Percentiles rank a stretch among this genome's conserved stretches.
phyloP scores from a whole-genome alignment of 2,113 vertebrate species.

The Xyliphius kryptos region DNA sequence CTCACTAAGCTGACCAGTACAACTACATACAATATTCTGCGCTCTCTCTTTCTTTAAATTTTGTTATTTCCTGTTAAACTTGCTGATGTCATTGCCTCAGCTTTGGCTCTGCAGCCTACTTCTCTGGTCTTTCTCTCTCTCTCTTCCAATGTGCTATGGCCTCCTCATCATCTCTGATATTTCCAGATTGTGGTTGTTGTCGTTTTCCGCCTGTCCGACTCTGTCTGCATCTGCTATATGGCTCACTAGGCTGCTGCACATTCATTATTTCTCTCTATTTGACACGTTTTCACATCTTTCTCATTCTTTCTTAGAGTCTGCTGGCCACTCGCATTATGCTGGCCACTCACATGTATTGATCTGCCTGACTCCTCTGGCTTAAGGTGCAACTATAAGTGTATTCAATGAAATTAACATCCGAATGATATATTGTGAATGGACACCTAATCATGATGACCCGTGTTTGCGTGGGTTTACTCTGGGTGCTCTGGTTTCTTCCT shows the following conservation, averaged over 20 bases:
- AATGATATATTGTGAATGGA: too few relatives aligned
- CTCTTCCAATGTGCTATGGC: background rate
- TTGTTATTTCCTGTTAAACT: constrained; percentile 16
- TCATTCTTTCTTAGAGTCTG: too few relatives aligned
- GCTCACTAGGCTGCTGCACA: constrained; percentile 1
- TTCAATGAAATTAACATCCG: too few relatives aligned
- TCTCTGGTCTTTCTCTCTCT: background rate
- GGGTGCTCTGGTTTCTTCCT: too few relatives aligned
- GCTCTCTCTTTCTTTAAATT: constrained; percentile 7
- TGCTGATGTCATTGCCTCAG: constrained; percentile 7
- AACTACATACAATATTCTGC: constrained; percentile 10
- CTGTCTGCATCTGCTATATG: constrained; percentile 2
- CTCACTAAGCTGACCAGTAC: constrained; percentile 11
- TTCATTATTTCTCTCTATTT: constrained; percentile 9
- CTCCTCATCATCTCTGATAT: constrained; percentile 2
- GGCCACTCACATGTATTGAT: too few relatives aligned
- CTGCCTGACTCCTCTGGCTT: too few relatives aligned
- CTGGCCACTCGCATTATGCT: too few relatives aligned
- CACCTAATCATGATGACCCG: too few relatives aligned
- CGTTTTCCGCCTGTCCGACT: constrained; percentile 23
- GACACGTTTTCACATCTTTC: too few relatives aligned
- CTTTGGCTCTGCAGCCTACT: background rate
- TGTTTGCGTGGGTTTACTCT: too few relatives aligned
- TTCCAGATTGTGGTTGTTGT: constrained; percentile 12
- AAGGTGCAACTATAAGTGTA: too few relatives aligned